Evolutionary conservation across 1,140 invertebrate genomes (phyloP).

Genomic region (Physella acuta): DNA sequence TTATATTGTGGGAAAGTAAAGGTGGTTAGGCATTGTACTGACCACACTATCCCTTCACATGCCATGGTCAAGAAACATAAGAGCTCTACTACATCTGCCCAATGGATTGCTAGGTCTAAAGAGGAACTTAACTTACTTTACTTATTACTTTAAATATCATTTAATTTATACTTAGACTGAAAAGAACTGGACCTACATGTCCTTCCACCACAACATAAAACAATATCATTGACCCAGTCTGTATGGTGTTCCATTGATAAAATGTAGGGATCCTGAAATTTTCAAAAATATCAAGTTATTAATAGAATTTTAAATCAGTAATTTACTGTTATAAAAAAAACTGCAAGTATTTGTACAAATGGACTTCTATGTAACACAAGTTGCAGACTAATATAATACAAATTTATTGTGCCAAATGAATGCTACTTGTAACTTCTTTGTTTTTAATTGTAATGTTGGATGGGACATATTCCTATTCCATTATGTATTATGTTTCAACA

Average conservation of each 20-base stretch:
- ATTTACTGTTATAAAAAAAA: not conserved
- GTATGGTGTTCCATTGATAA: slow-evolving; percentile 93
- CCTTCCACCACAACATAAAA: slow-evolving; percentile 93
- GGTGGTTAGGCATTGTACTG: too few species aligned
- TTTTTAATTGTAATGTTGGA: not conserved
- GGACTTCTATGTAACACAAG: too few species aligned
- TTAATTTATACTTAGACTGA: too few species aligned
- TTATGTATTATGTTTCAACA: not conserved
- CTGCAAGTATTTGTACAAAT: not conserved
- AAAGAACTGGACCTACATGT: slow-evolving; percentile 76
- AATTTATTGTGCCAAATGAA: too few species aligned
- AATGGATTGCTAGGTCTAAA: too few species aligned
- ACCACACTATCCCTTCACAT: too few species aligned
- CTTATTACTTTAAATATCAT: too few species aligned
- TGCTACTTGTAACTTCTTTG: not conserved
- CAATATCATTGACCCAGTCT: slow-evolving; percentile 99
- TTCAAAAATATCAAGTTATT: not conserved
- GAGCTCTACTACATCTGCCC: too few species aligned
- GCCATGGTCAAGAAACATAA: too few species aligned
- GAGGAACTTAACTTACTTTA: too few species aligned
- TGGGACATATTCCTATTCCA: not conserved
- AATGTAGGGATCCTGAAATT: slow-evolving; percentile 76
- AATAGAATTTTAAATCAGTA: not conserved
- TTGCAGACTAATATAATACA: too few species aligned
- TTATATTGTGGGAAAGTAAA: too few species aligned